A percentile compares a stretch with the other conserved stretches of the same genome.
phyloP scores from a whole-genome alignment of 1,140 invertebrate species.

The Cylas formicarius region DNA sequence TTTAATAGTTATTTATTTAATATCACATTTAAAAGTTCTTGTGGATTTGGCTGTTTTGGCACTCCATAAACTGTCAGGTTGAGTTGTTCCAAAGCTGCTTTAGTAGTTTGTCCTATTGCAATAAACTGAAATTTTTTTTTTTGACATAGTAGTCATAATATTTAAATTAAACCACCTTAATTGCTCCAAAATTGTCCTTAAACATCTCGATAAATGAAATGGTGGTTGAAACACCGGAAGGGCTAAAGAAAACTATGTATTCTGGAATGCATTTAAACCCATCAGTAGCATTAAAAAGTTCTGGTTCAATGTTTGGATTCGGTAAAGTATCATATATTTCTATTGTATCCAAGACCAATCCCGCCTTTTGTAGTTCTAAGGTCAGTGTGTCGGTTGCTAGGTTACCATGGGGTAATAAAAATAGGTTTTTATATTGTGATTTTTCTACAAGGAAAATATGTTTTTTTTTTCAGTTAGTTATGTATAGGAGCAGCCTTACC shows the following conservation, averaged over 20 bases:
- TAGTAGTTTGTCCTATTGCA: conserved; percentile 45
- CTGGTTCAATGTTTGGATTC: conserved; percentile 36
- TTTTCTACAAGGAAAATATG: conserved; percentile 25
- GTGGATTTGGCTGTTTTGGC: conserved; percentile 39
- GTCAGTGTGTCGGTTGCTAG: conserved; percentile 42
- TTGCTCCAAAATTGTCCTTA: conserved; percentile 21
- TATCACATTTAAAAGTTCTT: conserved; percentile 30
- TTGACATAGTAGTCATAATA: conserved; percentile 4
- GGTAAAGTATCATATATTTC: conserved; percentile 39
- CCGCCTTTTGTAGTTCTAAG: conserved; percentile 31
- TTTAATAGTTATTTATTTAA: conserved; percentile 8
- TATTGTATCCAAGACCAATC: conserved; percentile 35
- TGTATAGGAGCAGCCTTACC: conserved; percentile 23
- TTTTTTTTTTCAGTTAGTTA: conserved; percentile 1
- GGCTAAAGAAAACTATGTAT: conserved; percentile 45
- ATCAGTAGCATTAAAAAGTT: conserved; percentile 31
- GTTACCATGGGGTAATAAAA: conserved; percentile 46
- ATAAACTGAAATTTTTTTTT: conserved; percentile 35
- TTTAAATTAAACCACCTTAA: conserved; percentile 23
- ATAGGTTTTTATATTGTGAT: conserved; percentile 34
- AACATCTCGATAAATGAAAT: conserved; percentile 29
- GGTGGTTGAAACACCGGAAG: conserved; percentile 38
- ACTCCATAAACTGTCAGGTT: conserved; percentile 35
- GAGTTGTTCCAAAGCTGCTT: conserved; percentile 36
- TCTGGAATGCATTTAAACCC: conserved; percentile 34